A percentile compares a stretch with the other conserved stretches of the same genome.
These are phyloP conservation scores for Drosophila atripex DNA, from an alignment of 2,888 invertebrate genomes.

Conservation along the genomic window DNA sequence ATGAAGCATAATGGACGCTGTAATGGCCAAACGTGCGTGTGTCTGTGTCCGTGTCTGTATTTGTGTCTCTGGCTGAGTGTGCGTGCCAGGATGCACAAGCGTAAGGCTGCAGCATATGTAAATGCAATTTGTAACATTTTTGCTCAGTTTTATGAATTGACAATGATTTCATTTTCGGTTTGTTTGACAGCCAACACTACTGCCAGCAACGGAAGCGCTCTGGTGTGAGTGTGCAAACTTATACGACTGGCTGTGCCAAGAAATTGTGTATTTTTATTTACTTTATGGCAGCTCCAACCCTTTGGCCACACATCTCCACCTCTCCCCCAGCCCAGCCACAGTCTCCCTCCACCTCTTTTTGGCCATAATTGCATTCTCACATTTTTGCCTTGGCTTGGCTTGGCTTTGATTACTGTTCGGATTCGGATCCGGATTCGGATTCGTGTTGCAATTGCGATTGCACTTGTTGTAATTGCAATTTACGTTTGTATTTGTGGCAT, in stretches of 20 bases:
- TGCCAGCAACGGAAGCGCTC: constrained; percentile 10
- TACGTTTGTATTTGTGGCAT: constrained; percentile 38
- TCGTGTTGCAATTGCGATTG: constrained; percentile 47
- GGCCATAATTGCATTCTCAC: constrained; percentile 72
- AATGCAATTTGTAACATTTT: constrained; percentile 75
- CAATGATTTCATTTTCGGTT: constrained; percentile 77
- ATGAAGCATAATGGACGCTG: constrained; percentile 71
- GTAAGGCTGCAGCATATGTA: constrained; percentile 66
- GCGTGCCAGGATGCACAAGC: constrained; percentile 8
- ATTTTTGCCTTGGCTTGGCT: constrained; percentile 51
- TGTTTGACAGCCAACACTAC: constrained; percentile 61
- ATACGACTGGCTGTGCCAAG: constrained; percentile 45
- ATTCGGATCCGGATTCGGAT: constrained; percentile 22
- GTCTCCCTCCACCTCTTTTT: constrained; percentile 15
- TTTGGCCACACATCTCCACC: constrained; percentile 2
- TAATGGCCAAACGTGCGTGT: constrained; percentile 54
- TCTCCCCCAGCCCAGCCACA: background rate
- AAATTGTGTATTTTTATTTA: constrained; percentile 58
- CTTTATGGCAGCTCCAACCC: constrained; percentile 25
- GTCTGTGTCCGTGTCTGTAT: no score
- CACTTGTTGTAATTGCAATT: constrained; percentile 75
- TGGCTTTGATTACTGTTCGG: constrained; percentile 66
- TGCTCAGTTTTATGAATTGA: constrained; percentile 76
- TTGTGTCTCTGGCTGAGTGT: constrained; percentile 9
- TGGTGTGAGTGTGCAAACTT: constrained; percentile 56